phyloP scores from a whole-genome alignment of 2,113 vertebrate species.

The Butorides virescens region DNA sequence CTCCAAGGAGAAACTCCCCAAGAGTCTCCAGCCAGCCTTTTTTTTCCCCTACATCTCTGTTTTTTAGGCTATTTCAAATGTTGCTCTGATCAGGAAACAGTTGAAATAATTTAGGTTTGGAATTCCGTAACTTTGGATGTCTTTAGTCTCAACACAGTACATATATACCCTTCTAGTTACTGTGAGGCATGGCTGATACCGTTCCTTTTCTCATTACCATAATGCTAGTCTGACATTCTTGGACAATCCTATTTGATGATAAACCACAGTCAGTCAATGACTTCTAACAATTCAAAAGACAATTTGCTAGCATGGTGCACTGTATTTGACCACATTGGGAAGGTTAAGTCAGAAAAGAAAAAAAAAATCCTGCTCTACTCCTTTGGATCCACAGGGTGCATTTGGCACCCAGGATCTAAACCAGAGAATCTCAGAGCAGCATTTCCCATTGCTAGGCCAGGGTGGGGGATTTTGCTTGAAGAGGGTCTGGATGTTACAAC shows the following conservation, averaged over 20 bases:
- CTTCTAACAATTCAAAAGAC: background rate
- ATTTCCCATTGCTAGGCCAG: background rate
- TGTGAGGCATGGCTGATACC: background rate
- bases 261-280: background rate
- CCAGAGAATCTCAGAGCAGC: background rate
- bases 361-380: background rate
- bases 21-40: background rate
- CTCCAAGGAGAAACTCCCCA: background rate
- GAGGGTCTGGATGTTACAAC: background rate
- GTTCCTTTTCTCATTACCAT: background rate
- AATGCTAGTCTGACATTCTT: background rate
- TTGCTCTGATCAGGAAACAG: background rate
- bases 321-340: background rate
- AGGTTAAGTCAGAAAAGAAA: background rate
- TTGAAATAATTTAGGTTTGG: conserved; percentile 9
- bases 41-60: background rate
- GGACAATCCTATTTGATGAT: background rate
- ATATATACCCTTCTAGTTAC: background rate
- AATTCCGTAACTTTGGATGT: background rate
- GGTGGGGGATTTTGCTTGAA: background rate
- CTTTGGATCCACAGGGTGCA: background rate
- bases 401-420: background rate
- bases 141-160: conserved; percentile 14
- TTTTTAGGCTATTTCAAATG: background rate
- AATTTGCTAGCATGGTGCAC: background rate